phyloP scores from a whole-genome alignment of 2,888 invertebrate genomes.

The Polyommatus iphigenia region DNA sequence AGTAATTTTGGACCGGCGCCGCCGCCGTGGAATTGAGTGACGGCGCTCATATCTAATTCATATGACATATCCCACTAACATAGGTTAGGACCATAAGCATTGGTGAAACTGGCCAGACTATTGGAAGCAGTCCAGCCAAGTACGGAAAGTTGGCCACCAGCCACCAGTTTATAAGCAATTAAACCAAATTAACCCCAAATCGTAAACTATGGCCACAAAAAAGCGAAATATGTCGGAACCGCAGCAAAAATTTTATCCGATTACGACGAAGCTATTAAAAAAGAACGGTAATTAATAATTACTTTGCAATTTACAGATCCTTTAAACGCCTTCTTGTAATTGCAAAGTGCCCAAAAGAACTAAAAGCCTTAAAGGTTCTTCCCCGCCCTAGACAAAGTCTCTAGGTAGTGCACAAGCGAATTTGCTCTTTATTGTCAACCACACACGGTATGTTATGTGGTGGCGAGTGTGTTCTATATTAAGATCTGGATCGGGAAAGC shows the following conservation, averaged over 20 bases:
- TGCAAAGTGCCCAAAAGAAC: neutral
- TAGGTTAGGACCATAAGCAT: too few relatives aligned
- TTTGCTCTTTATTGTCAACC: neutral
- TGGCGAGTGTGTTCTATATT: neutral
- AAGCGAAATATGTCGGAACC: too few relatives aligned
- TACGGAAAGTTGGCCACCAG: neutral
- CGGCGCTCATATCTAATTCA: too few relatives aligned
- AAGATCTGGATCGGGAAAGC: constrained; percentile 8
- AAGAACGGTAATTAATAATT: too few relatives aligned
- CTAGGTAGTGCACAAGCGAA: neutral
- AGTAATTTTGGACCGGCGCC: too few relatives aligned
- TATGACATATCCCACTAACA: neutral
- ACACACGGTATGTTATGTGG: neutral
- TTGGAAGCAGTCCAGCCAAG: neutral
- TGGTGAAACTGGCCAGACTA: neutral
- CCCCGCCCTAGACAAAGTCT: neutral
- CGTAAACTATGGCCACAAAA: too few relatives aligned
- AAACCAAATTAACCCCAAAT: too few relatives aligned
- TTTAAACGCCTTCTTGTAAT: neutral
- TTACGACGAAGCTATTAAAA: too few relatives aligned
- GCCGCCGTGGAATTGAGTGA: too few relatives aligned
- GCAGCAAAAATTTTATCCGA: too few relatives aligned
- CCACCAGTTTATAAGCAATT: neutral
- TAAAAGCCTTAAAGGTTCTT: neutral
- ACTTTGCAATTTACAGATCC: too few relatives aligned